A percentile compares a stretch with the other conserved stretches of the same genome.
Evolutionary conservation across 1,140 invertebrate genomes (phyloP).

Genomic region (Atta cephalotes): DNA sequence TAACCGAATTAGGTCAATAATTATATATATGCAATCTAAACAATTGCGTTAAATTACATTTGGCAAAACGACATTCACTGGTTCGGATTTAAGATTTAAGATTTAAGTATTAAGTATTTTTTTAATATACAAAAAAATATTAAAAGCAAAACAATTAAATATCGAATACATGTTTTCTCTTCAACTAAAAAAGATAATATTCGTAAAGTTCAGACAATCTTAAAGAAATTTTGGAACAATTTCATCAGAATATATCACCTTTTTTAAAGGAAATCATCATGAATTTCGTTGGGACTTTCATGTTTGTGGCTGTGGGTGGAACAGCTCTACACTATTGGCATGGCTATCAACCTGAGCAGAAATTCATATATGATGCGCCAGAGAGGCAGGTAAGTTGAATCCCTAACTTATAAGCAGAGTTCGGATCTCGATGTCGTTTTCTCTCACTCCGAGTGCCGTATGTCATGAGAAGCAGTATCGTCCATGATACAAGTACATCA

Average conservation of each 20-base stretch:
- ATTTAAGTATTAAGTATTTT: neutral
- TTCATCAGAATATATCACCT: conserved; percentile 7
- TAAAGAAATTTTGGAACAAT: neutral
- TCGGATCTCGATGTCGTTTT: no score
- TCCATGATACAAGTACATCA: no score
- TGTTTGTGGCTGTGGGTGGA: conserved; percentile 94
- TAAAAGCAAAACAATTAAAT: neutral
- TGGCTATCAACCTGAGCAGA: conserved; percentile 92
- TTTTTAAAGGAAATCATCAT: conserved; percentile 92
- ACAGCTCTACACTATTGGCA: conserved; percentile 95
- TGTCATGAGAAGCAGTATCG: no score
- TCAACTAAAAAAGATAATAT: neutral
- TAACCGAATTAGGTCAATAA: no score
- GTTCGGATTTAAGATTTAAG: neutral
- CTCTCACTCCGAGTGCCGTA: no score
- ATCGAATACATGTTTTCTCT: neutral
- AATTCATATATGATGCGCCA: conserved; percentile 89
- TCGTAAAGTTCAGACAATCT: neutral
- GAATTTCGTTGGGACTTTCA: conserved; percentile 93
- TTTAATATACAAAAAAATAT: neutral
- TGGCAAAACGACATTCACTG: neutral
- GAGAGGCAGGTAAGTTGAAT: conserved; percentile 89
- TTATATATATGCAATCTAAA: no score
- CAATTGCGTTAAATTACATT: no score
- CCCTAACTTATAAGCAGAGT: neutral